Evolutionary conservation across 2,113 vertebrate genomes (phyloP).

Genomic region (Prolemur simus): DNA sequence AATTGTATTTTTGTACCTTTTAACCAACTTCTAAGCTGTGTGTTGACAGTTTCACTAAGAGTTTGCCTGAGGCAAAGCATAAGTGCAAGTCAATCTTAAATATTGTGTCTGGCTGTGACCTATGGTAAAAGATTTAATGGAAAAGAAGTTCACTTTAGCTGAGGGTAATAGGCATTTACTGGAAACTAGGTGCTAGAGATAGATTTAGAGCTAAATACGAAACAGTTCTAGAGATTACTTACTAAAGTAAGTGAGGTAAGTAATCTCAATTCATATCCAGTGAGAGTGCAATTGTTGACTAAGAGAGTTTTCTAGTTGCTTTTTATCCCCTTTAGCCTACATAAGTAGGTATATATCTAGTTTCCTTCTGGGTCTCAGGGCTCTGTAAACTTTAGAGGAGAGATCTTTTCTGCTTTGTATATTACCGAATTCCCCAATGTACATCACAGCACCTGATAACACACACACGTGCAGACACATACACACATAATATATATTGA

Average conservation of each 20-base stretch:
- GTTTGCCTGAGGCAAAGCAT: neutral
- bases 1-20: neutral
- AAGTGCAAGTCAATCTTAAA: neutral
- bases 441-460: neutral
- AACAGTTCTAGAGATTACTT: neutral
- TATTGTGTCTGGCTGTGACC: neutral
- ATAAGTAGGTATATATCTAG: neutral
- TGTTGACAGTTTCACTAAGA: neutral
- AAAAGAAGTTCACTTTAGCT: neutral
- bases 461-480: neutral
- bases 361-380: neutral
- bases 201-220: neutral
- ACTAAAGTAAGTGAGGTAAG: neutral
- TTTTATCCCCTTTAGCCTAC: neutral
- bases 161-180: neutral
- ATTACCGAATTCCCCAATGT: neutral
- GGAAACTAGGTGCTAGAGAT: neutral
- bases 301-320: neutral
- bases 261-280: neutral
- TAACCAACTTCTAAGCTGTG: neutral
- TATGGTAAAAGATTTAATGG: neutral
- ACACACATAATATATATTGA: neutral
- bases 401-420: neutral
- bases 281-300: neutral
- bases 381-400: slow-evolving; percentile 14